Percentiles rank a stretch among this genome's conserved stretches.
Conservation (phyloP, 2,797 vertebrate genomes). For the Xenentodon cancila region DNA sequence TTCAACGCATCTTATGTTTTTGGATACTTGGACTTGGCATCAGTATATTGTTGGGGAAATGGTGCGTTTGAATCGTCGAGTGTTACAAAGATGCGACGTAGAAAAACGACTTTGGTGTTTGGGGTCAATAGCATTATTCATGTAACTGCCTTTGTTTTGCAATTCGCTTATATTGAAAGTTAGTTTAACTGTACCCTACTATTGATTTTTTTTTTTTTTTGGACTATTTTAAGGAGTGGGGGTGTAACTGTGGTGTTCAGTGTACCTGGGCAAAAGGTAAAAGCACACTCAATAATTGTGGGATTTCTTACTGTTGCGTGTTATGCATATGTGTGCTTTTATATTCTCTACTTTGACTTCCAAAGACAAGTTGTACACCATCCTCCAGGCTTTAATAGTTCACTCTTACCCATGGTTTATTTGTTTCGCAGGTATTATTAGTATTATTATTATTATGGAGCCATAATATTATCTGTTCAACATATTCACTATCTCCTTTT, state of each 20-base stretch:
- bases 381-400: too few relatives aligned
- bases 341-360: too few relatives aligned
- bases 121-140: neutral
- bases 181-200: neutral
- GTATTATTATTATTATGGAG: too few relatives aligned
- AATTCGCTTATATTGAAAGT: neutral
- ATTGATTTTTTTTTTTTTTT: too few relatives aligned
- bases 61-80: slow-evolving; percentile 20
- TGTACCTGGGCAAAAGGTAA: neutral
- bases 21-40: neutral
- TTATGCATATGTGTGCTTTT: neutral
- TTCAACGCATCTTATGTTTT: neutral
- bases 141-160: neutral
- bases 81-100: slow-evolving; percentile 8
- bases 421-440: too few relatives aligned
- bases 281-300: too few relatives aligned
- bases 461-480: too few relatives aligned
- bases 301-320: neutral
- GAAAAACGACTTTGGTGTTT: slow-evolving; percentile 5
- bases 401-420: too few relatives aligned
- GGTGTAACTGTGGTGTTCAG: neutral
- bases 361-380: too few relatives aligned
- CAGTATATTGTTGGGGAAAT: slow-evolving; percentile 14
- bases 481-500: neutral
- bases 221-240: neutral